phyloP scores from a whole-genome alignment of 2,888 invertebrate genomes.

The Pristionchus mayeri region DNA sequence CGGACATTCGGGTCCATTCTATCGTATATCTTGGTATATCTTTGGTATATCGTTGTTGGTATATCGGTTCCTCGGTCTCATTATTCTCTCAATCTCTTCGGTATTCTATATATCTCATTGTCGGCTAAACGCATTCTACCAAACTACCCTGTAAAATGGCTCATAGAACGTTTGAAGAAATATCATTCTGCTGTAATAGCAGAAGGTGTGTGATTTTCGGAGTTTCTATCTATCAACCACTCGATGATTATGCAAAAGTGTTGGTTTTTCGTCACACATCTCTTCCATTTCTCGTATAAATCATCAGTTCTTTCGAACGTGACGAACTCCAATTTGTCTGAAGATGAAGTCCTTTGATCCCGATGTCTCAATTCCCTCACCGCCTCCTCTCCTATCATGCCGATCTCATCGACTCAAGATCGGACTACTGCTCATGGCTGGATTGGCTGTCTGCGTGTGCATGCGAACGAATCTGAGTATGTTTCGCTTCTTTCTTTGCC shows the following conservation, averaged over 20 bases:
- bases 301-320: background rate
- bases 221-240: background rate
- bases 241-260: background rate
- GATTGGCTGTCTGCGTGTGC: constrained; percentile 47
- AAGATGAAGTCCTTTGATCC: no score
- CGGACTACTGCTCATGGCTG: constrained; percentile 41
- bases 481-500: background rate
- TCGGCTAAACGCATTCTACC: no score
- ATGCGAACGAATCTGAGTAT: constrained; percentile 54
- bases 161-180: no score
- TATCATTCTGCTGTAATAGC: background rate
- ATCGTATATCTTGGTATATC: no score
- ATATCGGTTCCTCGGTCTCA: no score
- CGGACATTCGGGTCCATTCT: no score
- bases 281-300: background rate
- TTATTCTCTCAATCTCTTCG: no score
- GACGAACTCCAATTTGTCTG: background rate
- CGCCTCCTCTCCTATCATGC: constrained; percentile 18
- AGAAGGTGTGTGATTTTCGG: background rate
- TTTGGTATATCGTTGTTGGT: no score
- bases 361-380: no score
- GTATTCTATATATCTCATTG: no score
- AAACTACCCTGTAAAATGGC: no score
- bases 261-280: background rate
- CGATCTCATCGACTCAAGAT: constrained; percentile 47